These are phyloP conservation scores for Amia ocellicauda DNA, from an alignment of 2,113 vertebrate species.

Conservation along the genomic window DNA sequence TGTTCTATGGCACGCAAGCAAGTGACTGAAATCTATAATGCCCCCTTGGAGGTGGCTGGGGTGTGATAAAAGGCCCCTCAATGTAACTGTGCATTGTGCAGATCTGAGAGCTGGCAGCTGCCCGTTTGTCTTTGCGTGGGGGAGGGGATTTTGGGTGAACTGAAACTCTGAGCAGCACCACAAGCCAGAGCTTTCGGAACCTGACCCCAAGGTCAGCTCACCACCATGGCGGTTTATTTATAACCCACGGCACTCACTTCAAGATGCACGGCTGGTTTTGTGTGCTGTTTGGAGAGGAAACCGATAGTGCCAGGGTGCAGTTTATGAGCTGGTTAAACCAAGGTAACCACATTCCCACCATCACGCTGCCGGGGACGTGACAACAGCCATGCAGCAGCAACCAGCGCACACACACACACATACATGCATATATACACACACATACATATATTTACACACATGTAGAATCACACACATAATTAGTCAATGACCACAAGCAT, in stretches of 20 bases:
- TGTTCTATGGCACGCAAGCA: too few relatives aligned
- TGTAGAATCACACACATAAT: background rate
- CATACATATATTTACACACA: background rate
- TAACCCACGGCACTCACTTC: conserved; percentile 7
- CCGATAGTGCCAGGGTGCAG: conserved; percentile 4
- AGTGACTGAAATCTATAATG: too few relatives aligned
- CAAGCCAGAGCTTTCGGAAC: background rate
- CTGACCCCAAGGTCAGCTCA: background rate
- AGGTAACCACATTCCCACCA: conserved; percentile 7
- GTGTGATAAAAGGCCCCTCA: too few relatives aligned
- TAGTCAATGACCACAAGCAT: too few relatives aligned
- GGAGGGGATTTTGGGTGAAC: background rate
- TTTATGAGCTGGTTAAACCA: conserved; percentile 4
- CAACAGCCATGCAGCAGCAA: conserved; percentile 1
- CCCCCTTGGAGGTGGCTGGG: too few relatives aligned
- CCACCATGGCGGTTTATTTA: conserved; percentile 6
- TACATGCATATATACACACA: conserved; percentile 6
- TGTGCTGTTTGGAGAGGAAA: conserved; percentile 5
- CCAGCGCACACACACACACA: background rate
- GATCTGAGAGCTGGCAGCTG: too few relatives aligned
- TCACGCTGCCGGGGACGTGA: conserved; percentile 7
- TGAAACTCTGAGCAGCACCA: conserved; percentile 3
- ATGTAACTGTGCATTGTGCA: too few relatives aligned
- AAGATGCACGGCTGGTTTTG: background rate
- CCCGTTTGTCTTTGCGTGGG: background rate